Conservation (phyloP, 2,113 vertebrate species). For the Periophthalmus modestus region DNA sequence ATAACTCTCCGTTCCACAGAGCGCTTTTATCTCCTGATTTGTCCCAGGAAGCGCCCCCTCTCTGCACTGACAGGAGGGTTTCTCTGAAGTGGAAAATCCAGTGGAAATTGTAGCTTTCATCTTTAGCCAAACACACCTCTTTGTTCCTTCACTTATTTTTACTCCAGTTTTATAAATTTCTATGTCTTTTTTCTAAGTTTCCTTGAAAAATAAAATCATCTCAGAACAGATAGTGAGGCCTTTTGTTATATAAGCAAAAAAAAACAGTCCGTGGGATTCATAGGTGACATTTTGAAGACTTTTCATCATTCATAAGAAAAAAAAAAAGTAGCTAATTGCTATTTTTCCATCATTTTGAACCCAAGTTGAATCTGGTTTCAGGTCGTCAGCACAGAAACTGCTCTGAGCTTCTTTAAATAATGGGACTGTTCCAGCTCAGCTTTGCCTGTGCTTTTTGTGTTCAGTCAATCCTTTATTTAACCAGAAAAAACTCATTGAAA, state of each 20-base stretch:
- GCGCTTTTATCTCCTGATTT: background rate
- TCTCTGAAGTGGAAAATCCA: background rate
- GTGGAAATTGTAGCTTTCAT: slow-evolving; percentile 2
- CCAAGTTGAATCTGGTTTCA: no score
- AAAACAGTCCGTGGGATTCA: background rate
- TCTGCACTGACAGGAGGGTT: background rate
- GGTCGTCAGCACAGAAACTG: no score
- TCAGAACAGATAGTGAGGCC: background rate
- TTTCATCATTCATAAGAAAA: no score
- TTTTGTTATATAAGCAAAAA: background rate
- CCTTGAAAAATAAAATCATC: background rate
- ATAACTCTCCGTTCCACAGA: background rate
- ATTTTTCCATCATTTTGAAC: no score
- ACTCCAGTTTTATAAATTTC: background rate
- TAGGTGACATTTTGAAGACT: no score
- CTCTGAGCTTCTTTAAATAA: no score
- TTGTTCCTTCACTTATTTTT: background rate
- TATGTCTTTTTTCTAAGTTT: background rate
- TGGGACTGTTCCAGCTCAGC: no score
- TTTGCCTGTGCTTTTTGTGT: no score
- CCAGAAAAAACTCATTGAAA: no score
- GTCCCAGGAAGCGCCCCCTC: background rate
- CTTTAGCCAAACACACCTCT: background rate
- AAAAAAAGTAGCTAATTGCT: no score
- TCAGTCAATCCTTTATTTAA: no score